Evolutionary conservation across 2,888 invertebrate species (phyloP).

Genomic region (Hartigia nigra): DNA sequence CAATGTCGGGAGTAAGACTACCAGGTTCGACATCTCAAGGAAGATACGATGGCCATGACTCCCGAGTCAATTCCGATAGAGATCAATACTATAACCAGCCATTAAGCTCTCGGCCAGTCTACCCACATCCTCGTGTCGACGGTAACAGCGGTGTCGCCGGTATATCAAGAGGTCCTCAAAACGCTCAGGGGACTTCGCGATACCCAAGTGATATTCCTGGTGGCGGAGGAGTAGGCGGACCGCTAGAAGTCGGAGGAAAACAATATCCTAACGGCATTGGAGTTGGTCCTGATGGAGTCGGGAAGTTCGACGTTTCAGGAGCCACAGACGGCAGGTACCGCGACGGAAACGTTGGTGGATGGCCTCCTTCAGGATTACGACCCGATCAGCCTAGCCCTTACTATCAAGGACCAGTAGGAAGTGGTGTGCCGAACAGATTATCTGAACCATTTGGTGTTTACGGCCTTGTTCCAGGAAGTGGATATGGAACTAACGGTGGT

Average conservation of each 20-base stretch:
- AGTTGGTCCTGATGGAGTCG: conserved; percentile 9
- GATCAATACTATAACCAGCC: not conserved
- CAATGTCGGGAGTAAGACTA: conserved; percentile 17
- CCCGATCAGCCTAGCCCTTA: not conserved
- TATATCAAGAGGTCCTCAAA: conserved; percentile 13
- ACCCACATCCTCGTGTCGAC: not conserved
- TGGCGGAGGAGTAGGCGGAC: not conserved
- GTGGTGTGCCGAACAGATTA: not conserved
- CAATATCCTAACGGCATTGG: not conserved
- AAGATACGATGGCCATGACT: not conserved
- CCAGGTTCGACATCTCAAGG: not conserved
- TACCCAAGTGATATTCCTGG: conserved; percentile 3
- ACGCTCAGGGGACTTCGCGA: not conserved
- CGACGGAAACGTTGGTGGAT: not conserved
- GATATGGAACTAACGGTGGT: conserved; percentile 6
- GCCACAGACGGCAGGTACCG: not conserved
- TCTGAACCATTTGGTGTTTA: conserved; percentile 6
- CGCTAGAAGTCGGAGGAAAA: not conserved
- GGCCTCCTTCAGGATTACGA: not conserved
- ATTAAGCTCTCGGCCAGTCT: not conserved
- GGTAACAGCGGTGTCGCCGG: conserved; percentile 10
- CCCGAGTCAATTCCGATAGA: not conserved
- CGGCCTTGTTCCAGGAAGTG: conserved; percentile 20
- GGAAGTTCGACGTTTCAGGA: conserved; percentile 2
- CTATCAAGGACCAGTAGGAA: not conserved